Evolutionary conservation across 1,140 invertebrate species (phyloP), one percentile per base, ranked within the genome.

Genomic region (Acromyrmex heyeri): DNA sequence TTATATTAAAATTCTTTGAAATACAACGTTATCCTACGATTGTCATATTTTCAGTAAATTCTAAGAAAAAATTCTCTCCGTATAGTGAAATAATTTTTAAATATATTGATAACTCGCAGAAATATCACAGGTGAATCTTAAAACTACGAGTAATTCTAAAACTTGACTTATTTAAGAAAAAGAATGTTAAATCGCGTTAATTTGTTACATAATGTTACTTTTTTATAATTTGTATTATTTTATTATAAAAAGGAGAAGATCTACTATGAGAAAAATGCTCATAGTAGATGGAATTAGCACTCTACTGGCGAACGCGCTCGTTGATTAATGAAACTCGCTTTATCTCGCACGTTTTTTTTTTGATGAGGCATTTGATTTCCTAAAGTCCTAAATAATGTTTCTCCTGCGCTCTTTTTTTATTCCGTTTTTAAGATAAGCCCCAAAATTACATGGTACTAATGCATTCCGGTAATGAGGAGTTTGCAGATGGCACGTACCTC

Each of bases 391-490:
- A 82, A 59, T 72, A 61, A 82, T 14, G 18, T 2, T 73, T 4
- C 27, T 38, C 53, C n/a, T 8, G 30, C 5, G 10, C 10, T 55
- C 30, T 18, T 55, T 69, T 44, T 81, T 12, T n/a, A 34, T 14
- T 72, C 21, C 16, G 67, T 30, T 10, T 82, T 24, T 82, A 61
- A 82, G 38, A 27, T 86, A 86, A 88, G 24, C 18, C 24, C 12
- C 12, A 34, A 73, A 73, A 65, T 72, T 73, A 67, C 27, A 16
- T 27, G 27, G 69, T 69, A 64, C 64, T 50, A 77, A 61, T 21
- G 34, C 44, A 70, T 27, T 62, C 18, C 27, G n/a, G 44, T 86
- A 88, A 90, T 78, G 87, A 88, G 87, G 18, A 72, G 76, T 75
- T 44, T 21, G 27, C 65, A 30, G n/a, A 57, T 14, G 44, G 30